Evolutionary conservation across 2,797 vertebrate species (phyloP).

Genomic region (Enteromius thamalakanensis): DNA sequence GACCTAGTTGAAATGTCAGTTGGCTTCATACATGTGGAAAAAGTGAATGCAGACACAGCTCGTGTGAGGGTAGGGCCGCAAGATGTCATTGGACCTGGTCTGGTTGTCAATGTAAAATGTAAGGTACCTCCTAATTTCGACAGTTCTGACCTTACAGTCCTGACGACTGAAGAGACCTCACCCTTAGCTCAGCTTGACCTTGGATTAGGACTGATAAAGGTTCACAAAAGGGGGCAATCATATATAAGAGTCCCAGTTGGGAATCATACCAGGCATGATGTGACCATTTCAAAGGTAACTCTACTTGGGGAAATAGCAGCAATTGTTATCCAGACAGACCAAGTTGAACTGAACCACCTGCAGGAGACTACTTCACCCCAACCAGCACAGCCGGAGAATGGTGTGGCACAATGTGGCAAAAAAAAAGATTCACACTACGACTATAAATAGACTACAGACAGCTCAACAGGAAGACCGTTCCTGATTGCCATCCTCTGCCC

Average conservation of each 20-base stretch:
- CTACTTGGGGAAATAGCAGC: not conserved
- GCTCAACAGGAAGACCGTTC: not conserved
- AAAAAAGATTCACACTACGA: not conserved
- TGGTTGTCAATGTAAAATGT: too few species aligned
- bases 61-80: not conserved
- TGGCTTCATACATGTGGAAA: too few species aligned
- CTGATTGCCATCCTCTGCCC: not conserved
- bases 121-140: not conserved
- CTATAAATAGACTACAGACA: not conserved
- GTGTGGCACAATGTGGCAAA: not conserved
- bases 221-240: too few species aligned
- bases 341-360: not conserved
- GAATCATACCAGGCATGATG: not conserved
- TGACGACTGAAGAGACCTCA: not conserved
- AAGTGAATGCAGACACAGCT: not conserved
- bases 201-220: not conserved
- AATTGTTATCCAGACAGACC: not conserved
- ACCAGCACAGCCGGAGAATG: not conserved
- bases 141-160: not conserved
- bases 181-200: not conserved
- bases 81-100: too few species aligned
- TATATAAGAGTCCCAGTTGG: not conserved
- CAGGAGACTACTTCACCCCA: not conserved
- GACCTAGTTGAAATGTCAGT: too few species aligned
- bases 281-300: not conserved